Conservation (phyloP, 2,113 vertebrate species). For the Motacilla tschutschensis region DNA sequence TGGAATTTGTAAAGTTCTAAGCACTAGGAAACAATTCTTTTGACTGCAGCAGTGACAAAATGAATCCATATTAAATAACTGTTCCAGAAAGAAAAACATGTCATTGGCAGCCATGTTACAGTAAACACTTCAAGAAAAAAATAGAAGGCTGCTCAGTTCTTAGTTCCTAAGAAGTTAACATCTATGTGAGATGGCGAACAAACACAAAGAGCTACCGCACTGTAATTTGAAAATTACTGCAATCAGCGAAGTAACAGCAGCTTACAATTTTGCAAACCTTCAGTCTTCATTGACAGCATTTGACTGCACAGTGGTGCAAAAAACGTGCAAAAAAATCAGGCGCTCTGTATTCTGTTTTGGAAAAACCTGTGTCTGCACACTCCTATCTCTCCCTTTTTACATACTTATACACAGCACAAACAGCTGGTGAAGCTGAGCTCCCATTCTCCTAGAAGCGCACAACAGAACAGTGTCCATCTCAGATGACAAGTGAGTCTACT, state of each 20-base stretch:
- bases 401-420: too few relatives aligned
- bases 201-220: not conserved
- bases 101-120: not conserved
- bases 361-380: rapidly evolving
- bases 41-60: not conserved
- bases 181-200: not conserved
- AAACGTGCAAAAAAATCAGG: not conserved
- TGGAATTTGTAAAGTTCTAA: not conserved
- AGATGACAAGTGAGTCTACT: rapidly evolving
- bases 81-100: not conserved
- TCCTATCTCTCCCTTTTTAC: not conserved
- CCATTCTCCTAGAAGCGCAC: not conserved
- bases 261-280: not conserved
- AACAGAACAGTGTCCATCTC: rapidly evolving
- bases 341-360: not conserved
- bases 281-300: not conserved
- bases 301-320: not conserved
- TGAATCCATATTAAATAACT: not conserved
- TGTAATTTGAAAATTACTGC: not conserved
- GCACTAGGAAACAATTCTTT: not conserved
- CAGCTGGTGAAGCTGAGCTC: not conserved
- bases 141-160: not conserved
- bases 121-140: not conserved
- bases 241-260: not conserved
- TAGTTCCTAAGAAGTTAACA: not conserved